Evolutionary conservation across 2,113 vertebrate species (phyloP).

Genomic region (Tragulus kanchil): DNA sequence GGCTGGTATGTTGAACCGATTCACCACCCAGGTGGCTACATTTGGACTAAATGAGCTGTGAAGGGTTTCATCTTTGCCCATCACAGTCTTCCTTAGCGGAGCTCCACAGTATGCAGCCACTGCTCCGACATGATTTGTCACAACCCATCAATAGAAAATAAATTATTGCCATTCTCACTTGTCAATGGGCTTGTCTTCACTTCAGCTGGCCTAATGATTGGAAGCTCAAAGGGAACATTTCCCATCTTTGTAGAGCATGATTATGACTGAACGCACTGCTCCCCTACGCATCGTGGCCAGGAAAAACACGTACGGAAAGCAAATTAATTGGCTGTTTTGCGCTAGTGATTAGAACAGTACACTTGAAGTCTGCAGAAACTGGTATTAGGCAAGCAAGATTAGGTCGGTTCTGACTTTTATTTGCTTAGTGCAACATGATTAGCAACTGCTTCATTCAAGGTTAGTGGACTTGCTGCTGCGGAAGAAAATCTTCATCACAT

Average conservation of each 20-base stretch:
- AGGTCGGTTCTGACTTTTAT: conserved; percentile 83
- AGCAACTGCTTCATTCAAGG: conserved; percentile 77
- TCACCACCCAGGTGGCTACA: conserved; percentile 97
- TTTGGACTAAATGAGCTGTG: conserved; percentile 99
- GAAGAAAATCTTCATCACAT: conserved; percentile 68
- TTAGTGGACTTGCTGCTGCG: conserved; percentile 55
- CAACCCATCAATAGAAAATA: conserved; percentile 97
- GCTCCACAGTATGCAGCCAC: conserved; percentile 88
- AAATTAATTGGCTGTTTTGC: conserved; percentile 90
- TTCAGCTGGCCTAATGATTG: conserved; percentile 88
- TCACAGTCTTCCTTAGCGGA: conserved; percentile 88
- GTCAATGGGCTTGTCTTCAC: conserved; percentile 94
- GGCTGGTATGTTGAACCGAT: conserved; percentile 92
- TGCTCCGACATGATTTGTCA: conserved; percentile 95
- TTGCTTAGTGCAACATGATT: conserved; percentile 82
- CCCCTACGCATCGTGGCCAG: conserved; percentile 84
- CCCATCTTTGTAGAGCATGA: conserved; percentile 87
- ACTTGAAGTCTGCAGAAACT: conserved; percentile 82
- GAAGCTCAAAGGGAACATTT: conserved; percentile 90
- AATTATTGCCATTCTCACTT: conserved; percentile 96
- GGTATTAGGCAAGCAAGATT: conserved; percentile 83
- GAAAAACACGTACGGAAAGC: conserved; percentile 88
- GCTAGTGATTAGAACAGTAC: conserved; percentile 85
- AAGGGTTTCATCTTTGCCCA: conserved; percentile 94
- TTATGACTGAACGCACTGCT: conserved; percentile 85